Conservation (phyloP, 2,888 invertebrate genomes). For the Chrysopilus asiliformis region DNA sequence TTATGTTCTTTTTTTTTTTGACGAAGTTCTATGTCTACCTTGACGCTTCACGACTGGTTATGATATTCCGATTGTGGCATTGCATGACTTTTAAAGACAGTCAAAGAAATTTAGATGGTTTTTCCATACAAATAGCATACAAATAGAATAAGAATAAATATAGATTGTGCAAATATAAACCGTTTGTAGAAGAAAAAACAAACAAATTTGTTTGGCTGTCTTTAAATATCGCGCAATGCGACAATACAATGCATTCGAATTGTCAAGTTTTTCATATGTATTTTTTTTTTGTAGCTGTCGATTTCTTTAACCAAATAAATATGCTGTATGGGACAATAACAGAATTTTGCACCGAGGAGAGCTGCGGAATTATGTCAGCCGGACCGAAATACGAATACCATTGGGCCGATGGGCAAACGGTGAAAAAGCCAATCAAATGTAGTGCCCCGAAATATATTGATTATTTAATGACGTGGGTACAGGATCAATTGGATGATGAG, state of each 20-base stretch:
- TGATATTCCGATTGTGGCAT: too few relatives aligned
- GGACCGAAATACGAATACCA: conserved; percentile 99
- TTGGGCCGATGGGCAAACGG: conserved; percentile 98
- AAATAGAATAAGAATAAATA: too few relatives aligned
- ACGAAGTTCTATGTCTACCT: too few relatives aligned
- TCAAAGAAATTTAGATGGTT: too few relatives aligned
- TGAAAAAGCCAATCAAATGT: conserved; percentile 97
- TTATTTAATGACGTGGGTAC: conserved; percentile 99
- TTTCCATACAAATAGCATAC: too few relatives aligned
- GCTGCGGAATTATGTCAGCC: conserved; percentile 96
- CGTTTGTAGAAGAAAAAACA: too few relatives aligned
- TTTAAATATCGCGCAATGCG: too few relatives aligned
- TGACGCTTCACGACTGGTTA: too few relatives aligned
- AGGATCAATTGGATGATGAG: conserved; percentile 98
- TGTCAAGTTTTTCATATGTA: neutral
- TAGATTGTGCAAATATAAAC: too few relatives aligned
- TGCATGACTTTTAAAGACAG: too few relatives aligned
- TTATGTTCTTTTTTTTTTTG: too few relatives aligned
- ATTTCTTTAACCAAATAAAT: conserved; percentile 99
- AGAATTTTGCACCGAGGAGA: conserved; percentile 97
- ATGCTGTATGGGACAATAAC: conserved; percentile 99
- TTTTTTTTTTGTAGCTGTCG: conserved; percentile 64
- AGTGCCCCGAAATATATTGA: conserved; percentile 99
- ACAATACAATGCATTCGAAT: neutral
- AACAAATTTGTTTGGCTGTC: too few relatives aligned